Evolutionary conservation across 2,113 vertebrate genomes (phyloP), one percentile per base, ranked within the genome.

Genomic region (Nymphicus hollandicus): DNA sequence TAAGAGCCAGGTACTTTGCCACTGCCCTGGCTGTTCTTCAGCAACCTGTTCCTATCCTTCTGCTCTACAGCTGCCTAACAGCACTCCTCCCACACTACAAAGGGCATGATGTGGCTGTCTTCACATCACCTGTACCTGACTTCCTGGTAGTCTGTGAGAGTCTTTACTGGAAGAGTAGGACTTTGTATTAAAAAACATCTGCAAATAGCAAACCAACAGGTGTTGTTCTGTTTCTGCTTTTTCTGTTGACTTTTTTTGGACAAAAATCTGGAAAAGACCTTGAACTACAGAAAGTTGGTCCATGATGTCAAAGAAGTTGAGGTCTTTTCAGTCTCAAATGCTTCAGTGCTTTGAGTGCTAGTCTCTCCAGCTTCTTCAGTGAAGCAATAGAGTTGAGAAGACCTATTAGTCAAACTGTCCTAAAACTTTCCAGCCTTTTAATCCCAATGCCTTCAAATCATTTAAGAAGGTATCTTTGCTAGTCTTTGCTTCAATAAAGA

Each of bases 401-500:
- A 78, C 93, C 53, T 9, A 16, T 81, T 96, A 93, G 74, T 86
- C 87, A 92, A 93, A 49, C 77, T 89, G 77, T 87, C 89, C 83
- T 81, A 72, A 94, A 95, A 85, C 70, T 87, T 86, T 52, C 73
- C 35, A 71, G 69, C 47, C 33, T 88, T 96, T 89, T 84, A 64
- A 88, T 94, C 73, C 52, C 19, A 64, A 0, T 61, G 39, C 65
- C 49, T 93, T 88, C 61, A 81, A 37, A 58, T n/a, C 44, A 22
- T 81, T 93, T 78, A 73, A 92, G 79, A 79, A 65, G 69, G 18
- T 81, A 50, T 50, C 61, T 66, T 89, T 91, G 70, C 78, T 89
- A 50, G 76, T 63, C 68, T 91, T 89, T n/a, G 14, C 52, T 92
- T 91, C 52, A 52, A 1, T 77, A 86, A 56, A 81, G 60, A 78